Percentiles rank a stretch among this genome's conserved stretches.
These are phyloP conservation scores for Acrossocheilus fasciatus DNA, from an alignment of 2,797 vertebrate species.

Conservation along the genomic window DNA sequence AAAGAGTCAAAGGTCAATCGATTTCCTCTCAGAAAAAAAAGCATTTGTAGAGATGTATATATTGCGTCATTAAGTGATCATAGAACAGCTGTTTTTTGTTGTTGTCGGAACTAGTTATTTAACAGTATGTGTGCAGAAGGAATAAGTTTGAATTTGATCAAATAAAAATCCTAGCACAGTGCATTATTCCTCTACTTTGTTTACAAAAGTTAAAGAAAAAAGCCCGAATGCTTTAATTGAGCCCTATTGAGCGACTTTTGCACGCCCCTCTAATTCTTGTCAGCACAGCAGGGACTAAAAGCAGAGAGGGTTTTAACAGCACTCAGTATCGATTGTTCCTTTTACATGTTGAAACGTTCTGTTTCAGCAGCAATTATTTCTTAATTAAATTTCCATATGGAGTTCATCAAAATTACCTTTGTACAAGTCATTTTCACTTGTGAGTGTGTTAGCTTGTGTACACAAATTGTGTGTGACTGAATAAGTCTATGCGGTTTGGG, in stretches of 20 bases:
- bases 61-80: background rate
- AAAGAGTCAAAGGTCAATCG: background rate
- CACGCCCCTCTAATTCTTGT: conserved; percentile 27
- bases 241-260: conserved; percentile 45
- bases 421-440: conserved; percentile 24
- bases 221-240: conserved; percentile 22
- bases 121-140: background rate
- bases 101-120: background rate
- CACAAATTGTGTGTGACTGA: background rate
- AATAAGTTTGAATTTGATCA: background rate
- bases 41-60: background rate
- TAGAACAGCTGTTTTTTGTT: background rate
- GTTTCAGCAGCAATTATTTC: conserved; percentile 46
- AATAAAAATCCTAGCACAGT: conserved; percentile 7
- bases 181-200: background rate
- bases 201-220: conserved; percentile 32
- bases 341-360: conserved; percentile 42
- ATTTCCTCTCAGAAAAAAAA: conserved; percentile 2
- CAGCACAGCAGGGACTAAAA: conserved; percentile 46
- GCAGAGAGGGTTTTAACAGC: conserved; percentile 53
- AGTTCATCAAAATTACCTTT: conserved; percentile 2
- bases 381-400: conserved; percentile 27
- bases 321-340: conserved; percentile 46
- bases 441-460: conserved; percentile 12
- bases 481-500: conserved; percentile 20